Evolutionary conservation across 1,140 invertebrate species (phyloP).

Genomic region (Amyelois transitella): DNA sequence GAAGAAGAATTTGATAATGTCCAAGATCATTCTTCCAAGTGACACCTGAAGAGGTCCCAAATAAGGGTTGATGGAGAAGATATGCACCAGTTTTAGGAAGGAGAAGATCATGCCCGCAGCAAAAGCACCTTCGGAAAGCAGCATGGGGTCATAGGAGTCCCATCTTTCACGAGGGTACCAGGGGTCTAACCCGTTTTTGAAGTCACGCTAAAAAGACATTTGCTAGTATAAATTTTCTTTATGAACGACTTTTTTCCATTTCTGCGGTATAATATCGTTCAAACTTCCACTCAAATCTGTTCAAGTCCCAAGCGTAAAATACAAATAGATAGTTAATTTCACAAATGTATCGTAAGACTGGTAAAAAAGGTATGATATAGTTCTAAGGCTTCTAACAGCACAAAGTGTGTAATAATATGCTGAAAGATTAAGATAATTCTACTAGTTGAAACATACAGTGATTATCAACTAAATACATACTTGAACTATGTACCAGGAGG

Average conservation of each 20-base stretch:
- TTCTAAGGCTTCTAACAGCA: no score
- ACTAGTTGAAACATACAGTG: no score
- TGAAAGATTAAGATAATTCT: no score
- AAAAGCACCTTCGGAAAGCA: slow-evolving; percentile 95
- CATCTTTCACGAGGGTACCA: slow-evolving; percentile 90
- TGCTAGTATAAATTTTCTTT: not conserved
- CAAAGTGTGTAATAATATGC: no score
- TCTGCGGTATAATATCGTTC: no score
- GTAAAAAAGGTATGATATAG: no score
- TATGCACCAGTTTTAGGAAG: slow-evolving; percentile 94
- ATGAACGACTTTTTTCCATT: no score
- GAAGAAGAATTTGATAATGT: slow-evolving; percentile 95
- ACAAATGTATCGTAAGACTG: no score
- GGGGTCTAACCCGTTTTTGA: slow-evolving; percentile 81
- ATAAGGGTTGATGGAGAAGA: slow-evolving; percentile 96
- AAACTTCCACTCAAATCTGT: no score
- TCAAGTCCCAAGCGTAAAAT: no score
- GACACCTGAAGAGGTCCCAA: slow-evolving; percentile 91
- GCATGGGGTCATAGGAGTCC: slow-evolving; percentile 95
- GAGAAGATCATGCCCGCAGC: slow-evolving; percentile 96
- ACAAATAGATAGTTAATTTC: no score
- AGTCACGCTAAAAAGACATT: slow-evolving; percentile 78
- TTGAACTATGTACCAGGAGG: slow-evolving; percentile 85
- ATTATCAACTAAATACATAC: slow-evolving; percentile 60
- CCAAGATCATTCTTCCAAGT: slow-evolving; percentile 92